These are phyloP conservation scores for Momotus momota DNA, from an alignment of 2,797 vertebrate genomes.

Conservation along the genomic window DNA sequence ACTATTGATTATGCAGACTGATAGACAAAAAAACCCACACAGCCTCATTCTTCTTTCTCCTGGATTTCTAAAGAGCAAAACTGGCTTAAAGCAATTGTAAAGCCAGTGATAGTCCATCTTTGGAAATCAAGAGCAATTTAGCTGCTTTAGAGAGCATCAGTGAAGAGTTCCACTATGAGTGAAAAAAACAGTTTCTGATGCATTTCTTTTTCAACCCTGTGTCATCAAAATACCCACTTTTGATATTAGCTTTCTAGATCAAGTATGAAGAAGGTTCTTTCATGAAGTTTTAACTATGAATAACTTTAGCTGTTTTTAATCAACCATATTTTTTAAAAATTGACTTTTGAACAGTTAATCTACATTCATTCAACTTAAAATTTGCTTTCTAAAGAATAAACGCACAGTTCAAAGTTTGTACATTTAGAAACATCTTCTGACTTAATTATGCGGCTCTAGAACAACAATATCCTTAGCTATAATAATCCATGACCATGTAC, in stretches of 20 bases:
- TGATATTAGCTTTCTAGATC: not conserved
- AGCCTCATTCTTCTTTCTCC: slow-evolving; percentile 36
- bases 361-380: not conserved
- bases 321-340: not conserved
- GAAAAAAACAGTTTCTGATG: not conserved
- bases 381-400: not conserved
- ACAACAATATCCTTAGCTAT: not conserved
- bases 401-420: not conserved
- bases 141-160: not conserved
- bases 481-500: not conserved
- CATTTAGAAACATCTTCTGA: not conserved
- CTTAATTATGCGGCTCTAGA: not conserved
- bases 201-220: not conserved
- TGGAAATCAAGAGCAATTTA: not conserved
- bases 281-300: not conserved
- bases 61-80: slow-evolving; percentile 46
- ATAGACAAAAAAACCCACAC: slow-evolving; percentile 34
- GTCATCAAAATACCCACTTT: not conserved
- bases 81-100: not conserved
- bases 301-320: not conserved
- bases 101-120: not conserved
- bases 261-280: not conserved
- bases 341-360: not conserved
- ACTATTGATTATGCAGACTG: slow-evolving; percentile 66
- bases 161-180: not conserved